These are phyloP conservation scores for Drosophila burlai DNA, from an alignment of 1,140 invertebrate genomes.

Conservation along the genomic window DNA sequence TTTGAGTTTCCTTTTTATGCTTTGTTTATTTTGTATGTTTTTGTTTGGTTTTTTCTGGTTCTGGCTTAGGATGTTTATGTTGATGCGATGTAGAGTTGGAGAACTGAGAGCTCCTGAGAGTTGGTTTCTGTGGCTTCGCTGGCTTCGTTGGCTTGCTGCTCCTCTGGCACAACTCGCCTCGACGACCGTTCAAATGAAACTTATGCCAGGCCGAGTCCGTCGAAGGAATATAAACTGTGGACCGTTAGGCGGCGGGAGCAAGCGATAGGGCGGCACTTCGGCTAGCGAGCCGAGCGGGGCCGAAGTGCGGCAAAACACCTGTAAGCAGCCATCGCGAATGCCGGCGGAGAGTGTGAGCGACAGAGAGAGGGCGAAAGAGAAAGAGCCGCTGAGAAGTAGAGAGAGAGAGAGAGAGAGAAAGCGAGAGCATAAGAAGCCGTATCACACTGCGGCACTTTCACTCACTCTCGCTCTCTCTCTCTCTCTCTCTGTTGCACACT, in stretches of 20 bases:
- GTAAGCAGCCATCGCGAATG: conserved; percentile 60
- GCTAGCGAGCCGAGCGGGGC: neutral
- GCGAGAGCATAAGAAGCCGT: conserved; percentile 28
- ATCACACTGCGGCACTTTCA: conserved; percentile 23
- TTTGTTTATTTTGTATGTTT: neutral
- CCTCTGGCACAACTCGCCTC: conserved; percentile 58
- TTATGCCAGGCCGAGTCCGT: conserved; percentile 56
- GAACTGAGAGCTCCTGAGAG: conserved; percentile 36
- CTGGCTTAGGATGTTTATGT: conserved; percentile 16
- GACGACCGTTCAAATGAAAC: conserved; percentile 69
- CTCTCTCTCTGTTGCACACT: neutral
- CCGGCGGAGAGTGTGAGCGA: conserved; percentile 38
- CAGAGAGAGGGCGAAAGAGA: conserved; percentile 4
- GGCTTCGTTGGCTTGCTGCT: conserved; percentile 15
- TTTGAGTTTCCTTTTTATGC: neutral
- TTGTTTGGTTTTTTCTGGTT: neutral
- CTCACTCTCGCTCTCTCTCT: conserved; percentile 10
- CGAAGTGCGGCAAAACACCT: conserved; percentile 63
- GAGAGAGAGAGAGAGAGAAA: conserved; percentile 11
- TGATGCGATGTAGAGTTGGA: conserved; percentile 11
- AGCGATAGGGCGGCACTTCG: conserved; percentile 20
- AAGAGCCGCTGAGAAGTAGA: conserved; percentile 1
- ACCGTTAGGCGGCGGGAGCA: conserved; percentile 30
- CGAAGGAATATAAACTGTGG: conserved; percentile 66
- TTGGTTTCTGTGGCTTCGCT: conserved; percentile 22